phyloP scores from a whole-genome alignment of 2,113 vertebrate genomes.

The Heloderma charlesbogerti region DNA sequence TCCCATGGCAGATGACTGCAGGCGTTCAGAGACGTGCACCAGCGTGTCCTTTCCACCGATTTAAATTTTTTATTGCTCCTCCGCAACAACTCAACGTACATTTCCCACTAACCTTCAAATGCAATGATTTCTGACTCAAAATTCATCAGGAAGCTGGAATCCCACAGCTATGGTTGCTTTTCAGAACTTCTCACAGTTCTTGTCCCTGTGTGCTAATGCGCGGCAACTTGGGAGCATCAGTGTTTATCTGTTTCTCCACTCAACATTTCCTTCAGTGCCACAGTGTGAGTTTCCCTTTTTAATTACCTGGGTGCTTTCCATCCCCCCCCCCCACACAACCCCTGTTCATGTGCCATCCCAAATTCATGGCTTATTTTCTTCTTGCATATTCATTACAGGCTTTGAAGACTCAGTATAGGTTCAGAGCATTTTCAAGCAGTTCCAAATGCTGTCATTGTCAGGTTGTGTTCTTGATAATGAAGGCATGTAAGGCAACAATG shows the following conservation, averaged over 20 bases:
- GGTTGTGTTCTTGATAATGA: not conserved
- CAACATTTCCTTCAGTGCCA: not conserved
- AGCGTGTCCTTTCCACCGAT: not conserved
- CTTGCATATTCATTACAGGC: not conserved
- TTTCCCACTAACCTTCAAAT: constrained; percentile 5
- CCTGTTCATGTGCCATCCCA: not conserved
- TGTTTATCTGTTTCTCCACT: not conserved
- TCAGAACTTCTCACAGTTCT: not conserved
- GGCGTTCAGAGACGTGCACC: not conserved
- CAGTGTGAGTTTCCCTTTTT: not conserved
- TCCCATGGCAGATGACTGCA: not conserved
- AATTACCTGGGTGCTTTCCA: not conserved
- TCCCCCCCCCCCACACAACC: not conserved
- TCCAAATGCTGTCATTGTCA: not conserved
- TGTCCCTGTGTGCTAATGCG: not conserved
- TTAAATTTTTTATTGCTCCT: not conserved
- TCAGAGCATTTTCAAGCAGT: not conserved
- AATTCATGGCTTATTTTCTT: not conserved
- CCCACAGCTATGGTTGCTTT: not conserved
- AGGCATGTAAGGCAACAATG: not conserved
- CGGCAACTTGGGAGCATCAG: not conserved
- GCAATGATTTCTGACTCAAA: not conserved
- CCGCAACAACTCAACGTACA: not conserved
- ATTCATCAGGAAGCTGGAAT: not conserved
- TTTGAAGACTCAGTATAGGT: not conserved